Base-by-base conservation (phyloP, 1,140 invertebrate genomes). In the Myzus persicae region DNA sequence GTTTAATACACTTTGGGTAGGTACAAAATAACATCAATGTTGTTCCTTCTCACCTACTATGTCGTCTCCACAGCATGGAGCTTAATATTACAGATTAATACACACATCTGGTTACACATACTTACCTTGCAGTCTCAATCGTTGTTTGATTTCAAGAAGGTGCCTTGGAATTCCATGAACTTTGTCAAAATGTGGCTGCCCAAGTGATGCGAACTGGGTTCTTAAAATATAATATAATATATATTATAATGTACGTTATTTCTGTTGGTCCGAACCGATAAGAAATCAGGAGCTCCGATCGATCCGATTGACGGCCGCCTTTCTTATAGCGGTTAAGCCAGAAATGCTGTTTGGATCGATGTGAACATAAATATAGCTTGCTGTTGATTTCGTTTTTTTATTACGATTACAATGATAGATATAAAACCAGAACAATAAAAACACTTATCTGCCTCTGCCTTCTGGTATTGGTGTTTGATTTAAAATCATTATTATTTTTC, bases 321-420 rank as follows among this genome's bases (percentile, higher is more conserved):
- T 67, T 76, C n/a, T 67, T n/a, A 67, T n/a, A 76, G 59, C 59
- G 5, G 59, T n/a, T 76, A 76, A 76, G n/a, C 59, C 59, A 18
- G n/a, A n/a, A 76, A 76, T 18, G 1, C 3, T 76, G 14, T 76
- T 76, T n/a, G 59, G n/a, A 11, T 76, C 11, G 18, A 18, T 76
- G n/a, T 14, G 18, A 2, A 48, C 18, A 51, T 76, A 76, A 11
- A 67, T n/a, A n/a, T n/a, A n/a, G 59, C 11, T 67, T 31, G 31
- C 59, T 76, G 31, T 76, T 76, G 59, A 76, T 76, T 76, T 76
- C 14, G 14, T 18, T 76, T 76, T 54, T 76, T 76, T 76, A 76
- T 76, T 76, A 76, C 59, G 59, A n/a, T 20, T 76, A n/a, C 59
- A 76, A n/a, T n/a, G n/a, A n/a, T 76, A 76, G 59, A 76, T 76